phyloP scores from a whole-genome alignment of 2,797 vertebrate species.

The Vultur gryphus region DNA sequence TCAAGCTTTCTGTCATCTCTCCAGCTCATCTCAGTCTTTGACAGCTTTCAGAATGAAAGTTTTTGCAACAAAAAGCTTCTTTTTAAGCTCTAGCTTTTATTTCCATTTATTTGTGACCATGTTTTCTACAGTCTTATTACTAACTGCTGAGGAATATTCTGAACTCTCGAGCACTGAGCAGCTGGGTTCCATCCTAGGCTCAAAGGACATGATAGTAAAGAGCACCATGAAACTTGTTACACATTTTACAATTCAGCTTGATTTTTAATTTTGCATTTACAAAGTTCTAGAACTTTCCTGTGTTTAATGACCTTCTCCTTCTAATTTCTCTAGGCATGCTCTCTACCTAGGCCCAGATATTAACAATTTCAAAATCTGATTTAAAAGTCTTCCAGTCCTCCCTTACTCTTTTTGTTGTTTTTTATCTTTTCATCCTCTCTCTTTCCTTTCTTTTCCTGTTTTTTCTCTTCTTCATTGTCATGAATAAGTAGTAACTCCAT shows the following conservation, averaged over 20 bases:
- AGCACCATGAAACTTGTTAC: background rate
- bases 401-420: background rate
- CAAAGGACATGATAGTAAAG: background rate
- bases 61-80: background rate
- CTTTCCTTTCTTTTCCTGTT: background rate
- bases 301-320: background rate
- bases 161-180: background rate
- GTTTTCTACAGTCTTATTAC: background rate
- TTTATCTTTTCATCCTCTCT: background rate
- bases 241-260: background rate
- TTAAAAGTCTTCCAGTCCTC: background rate
- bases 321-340: background rate
- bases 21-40: background rate
- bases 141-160: background rate
- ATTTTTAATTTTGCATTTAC: background rate
- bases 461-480: background rate
- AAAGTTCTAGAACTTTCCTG: background rate
- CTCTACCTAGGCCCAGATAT: background rate
- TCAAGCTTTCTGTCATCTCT: background rate
- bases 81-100: background rate
- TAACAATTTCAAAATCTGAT: background rate
- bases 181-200: background rate
- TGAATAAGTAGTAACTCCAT: background rate
- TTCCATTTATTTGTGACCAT: background rate
- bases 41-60: background rate